Conservation (phyloP, 2,113 vertebrate species). For the Barbus barbus region DNA sequence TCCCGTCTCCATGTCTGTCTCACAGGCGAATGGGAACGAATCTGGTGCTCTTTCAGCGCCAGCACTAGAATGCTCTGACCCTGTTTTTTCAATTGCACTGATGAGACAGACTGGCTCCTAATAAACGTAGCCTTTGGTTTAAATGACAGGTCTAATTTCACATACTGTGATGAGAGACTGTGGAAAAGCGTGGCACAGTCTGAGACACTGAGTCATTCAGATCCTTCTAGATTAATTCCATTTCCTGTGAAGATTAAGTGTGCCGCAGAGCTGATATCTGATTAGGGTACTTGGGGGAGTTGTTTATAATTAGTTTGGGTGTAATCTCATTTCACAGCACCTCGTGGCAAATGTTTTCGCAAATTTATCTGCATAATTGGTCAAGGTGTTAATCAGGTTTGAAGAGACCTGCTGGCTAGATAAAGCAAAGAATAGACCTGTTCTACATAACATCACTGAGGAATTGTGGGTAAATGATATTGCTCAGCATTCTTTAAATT, state of each 20-base stretch:
- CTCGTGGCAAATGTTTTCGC: slow-evolving; percentile 16
- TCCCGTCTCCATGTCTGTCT: slow-evolving; percentile 16
- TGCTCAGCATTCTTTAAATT: background rate
- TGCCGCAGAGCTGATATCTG: slow-evolving; percentile 27
- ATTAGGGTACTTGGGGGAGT: slow-evolving; percentile 40
- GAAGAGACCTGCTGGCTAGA: slow-evolving; percentile 25
- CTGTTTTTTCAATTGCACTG: slow-evolving; percentile 17
- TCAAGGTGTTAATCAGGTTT: slow-evolving; percentile 30
- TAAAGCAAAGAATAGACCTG: background rate
- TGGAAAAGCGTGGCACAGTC: slow-evolving; percentile 29
- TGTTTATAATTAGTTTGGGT: slow-evolving; percentile 51
- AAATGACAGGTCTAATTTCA: slow-evolving; percentile 43
- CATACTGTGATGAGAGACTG: slow-evolving; percentile 20
- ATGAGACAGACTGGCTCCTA: slow-evolving; percentile 46
- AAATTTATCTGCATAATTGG: slow-evolving; percentile 42
- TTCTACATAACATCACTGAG: slow-evolving; percentile 8
- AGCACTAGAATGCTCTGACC: slow-evolving; percentile 1
- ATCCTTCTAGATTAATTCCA: slow-evolving; percentile 45
- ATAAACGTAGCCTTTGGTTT: slow-evolving; percentile 43
- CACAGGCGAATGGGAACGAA: slow-evolving; percentile 21
- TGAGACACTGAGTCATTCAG: slow-evolving; percentile 48
- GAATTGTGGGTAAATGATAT: background rate
- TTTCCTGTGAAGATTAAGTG: slow-evolving; percentile 48
- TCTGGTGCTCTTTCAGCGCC: slow-evolving; percentile 17
- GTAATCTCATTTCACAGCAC: slow-evolving; percentile 43